These are phyloP conservation scores for Linnaemya vulpina DNA, from an alignment of 2,888 invertebrate species.

Conservation along the genomic window DNA sequence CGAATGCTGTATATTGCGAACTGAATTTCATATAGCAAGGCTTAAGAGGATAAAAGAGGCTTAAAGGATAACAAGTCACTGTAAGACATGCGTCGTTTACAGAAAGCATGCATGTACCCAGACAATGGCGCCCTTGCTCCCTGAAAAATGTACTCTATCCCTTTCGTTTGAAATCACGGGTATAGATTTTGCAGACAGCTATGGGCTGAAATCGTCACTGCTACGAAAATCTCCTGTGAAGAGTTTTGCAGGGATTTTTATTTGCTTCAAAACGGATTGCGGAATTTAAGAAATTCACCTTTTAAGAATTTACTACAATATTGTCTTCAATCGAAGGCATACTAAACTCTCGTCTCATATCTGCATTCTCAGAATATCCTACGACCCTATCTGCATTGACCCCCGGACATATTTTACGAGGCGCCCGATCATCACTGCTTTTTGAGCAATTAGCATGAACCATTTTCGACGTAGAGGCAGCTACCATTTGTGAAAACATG, in stretches of 20 bases:
- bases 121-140: background rate
- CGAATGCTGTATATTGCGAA: background rate
- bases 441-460: too few relatives aligned
- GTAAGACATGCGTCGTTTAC: background rate
- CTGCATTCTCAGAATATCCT: background rate
- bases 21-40: background rate
- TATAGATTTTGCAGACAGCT: constrained; percentile 27
- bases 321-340: background rate
- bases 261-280: background rate
- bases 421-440: too few relatives aligned
- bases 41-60: background rate
- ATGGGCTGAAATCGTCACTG: constrained; percentile 4
- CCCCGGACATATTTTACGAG: too few relatives aligned
- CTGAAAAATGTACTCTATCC: background rate
- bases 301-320: background rate
- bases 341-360: background rate
- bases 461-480: too few relatives aligned
- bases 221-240: background rate
- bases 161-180: constrained; percentile 14
- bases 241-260: constrained; percentile 12
- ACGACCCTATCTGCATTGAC: background rate
- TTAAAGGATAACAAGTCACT: background rate
- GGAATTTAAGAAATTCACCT: background rate
- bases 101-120: background rate
- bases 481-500: too few relatives aligned